phyloP scores from a whole-genome alignment of 2,797 vertebrate genomes.

The Galago senegalensis region DNA sequence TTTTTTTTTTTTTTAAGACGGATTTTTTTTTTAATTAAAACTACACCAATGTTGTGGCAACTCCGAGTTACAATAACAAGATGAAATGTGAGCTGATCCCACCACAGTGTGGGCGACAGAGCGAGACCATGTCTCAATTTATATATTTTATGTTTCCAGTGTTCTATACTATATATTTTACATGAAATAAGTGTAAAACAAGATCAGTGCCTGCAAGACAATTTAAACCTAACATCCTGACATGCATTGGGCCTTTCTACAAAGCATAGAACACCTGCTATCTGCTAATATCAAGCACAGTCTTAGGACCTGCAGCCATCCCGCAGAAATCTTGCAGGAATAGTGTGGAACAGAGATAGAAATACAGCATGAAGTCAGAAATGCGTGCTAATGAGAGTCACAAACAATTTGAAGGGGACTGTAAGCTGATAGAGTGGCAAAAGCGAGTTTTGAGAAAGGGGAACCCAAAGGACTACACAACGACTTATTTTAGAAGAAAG shows the following conservation, averaged over 20 bases:
- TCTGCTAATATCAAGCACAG: not conserved
- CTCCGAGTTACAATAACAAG: not conserved
- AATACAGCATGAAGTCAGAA: not conserved
- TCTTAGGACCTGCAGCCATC: not conserved
- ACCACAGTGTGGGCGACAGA: not conserved
- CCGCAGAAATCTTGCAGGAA: constrained; percentile 1
- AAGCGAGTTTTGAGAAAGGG: not conserved
- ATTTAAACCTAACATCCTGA: constrained; percentile 29
- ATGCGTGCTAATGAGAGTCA: not conserved
- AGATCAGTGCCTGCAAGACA: not conserved
- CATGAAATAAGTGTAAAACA: not conserved
- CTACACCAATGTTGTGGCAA: constrained; percentile 5
- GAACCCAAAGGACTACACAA: not conserved
- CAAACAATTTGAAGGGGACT: not conserved
- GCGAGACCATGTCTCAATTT: not conserved
- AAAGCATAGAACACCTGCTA: not conserved
- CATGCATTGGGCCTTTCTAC: not conserved
- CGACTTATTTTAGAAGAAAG: constrained; percentile 3
- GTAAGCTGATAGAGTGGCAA: not conserved
- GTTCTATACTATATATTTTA: not conserved
- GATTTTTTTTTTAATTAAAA: constrained; percentile 26
- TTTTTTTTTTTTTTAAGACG: not conserved
- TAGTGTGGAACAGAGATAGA: not conserved
- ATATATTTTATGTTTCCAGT: not conserved
- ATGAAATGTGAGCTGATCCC: not conserved